phyloP scores from a whole-genome alignment of 2,797 vertebrate species.

The Odontamblyopus rebecca region DNA sequence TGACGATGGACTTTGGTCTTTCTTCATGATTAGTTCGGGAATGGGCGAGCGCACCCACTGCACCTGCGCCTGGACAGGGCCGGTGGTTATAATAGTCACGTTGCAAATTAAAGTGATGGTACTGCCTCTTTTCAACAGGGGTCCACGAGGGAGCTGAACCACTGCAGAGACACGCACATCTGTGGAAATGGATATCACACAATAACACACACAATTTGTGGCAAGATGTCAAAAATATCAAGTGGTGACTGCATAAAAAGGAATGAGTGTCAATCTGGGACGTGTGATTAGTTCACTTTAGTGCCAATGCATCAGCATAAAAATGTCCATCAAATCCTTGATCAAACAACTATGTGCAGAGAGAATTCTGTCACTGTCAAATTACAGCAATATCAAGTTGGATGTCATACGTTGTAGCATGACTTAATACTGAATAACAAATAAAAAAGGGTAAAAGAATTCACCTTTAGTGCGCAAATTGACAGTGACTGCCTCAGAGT shows the following conservation, averaged over 20 bases:
- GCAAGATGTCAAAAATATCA: not conserved
- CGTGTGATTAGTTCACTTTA: not conserved
- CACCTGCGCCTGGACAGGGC: constrained; percentile 75
- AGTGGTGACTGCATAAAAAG: not conserved
- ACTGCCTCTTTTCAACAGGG: constrained; percentile 81
- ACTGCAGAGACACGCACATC: constrained; percentile 77
- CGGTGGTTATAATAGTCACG: constrained; percentile 76
- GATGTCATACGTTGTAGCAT: not conserved
- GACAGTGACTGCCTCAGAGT: constrained; percentile 75
- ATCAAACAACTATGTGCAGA: not conserved
- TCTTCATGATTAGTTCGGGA: constrained; percentile 27
- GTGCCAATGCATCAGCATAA: not conserved
- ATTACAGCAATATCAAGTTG: not conserved
- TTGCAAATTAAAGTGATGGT: constrained; percentile 85
- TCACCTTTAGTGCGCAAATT: constrained; percentile 80
- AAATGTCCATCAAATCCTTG: not conserved
- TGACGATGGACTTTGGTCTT: not conserved
- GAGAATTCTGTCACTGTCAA: not conserved
- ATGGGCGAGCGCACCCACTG: constrained; percentile 79
- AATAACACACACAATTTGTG: not conserved
- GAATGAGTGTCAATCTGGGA: not conserved
- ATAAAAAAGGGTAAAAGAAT: not conserved
- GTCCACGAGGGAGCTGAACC: constrained; percentile 71
- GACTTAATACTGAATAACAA: not conserved
- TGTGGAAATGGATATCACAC: constrained; percentile 39